Percentiles rank a stretch among this genome's conserved stretches.
phyloP scores from a whole-genome alignment of 2,888 invertebrate genomes.

The Agrenia bidenticulata region DNA sequence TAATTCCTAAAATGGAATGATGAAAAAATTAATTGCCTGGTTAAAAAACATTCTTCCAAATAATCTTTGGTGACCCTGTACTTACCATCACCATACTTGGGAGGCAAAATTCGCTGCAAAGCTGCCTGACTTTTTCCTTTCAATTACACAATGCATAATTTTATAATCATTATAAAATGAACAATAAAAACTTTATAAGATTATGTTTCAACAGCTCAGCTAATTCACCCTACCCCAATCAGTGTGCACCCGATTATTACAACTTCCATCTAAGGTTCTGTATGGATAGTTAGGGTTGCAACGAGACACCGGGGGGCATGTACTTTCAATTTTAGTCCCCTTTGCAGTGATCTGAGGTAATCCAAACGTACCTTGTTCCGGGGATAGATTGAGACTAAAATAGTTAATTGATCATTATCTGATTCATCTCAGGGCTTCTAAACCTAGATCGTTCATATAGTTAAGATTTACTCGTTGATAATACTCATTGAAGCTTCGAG shows the following conservation, averaged over 20 bases:
- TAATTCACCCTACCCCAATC: constrained; percentile 75
- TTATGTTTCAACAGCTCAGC: no score
- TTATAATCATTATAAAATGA: background rate
- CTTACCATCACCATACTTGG: constrained; percentile 67
- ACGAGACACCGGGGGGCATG: constrained; percentile 47
- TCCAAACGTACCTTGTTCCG: constrained; percentile 51
- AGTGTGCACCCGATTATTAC: constrained; percentile 85
- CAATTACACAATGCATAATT: background rate
- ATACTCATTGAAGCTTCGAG: constrained; percentile 56
- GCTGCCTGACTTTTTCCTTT: constrained; percentile 54
- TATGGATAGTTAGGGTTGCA: constrained; percentile 57
- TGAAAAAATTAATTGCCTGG: no score
- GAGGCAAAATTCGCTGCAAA: constrained; percentile 67
- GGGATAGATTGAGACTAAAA: constrained; percentile 48
- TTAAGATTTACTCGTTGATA: constrained; percentile 55
- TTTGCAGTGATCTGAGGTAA: constrained; percentile 48
- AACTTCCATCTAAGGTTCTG: constrained; percentile 84
- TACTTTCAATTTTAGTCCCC: constrained; percentile 46
- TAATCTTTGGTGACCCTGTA: no score
- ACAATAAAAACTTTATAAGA: no score
- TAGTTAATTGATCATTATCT: no score
- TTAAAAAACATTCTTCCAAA: background rate
- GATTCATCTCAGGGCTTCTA: no score
- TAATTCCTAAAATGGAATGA: constrained; percentile 45
- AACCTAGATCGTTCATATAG: no score